Evolutionary conservation across 2,797 vertebrate genomes (phyloP), one percentile per base, ranked within the genome.

Genomic region (Lepidocolaptes lacrymiger): DNA sequence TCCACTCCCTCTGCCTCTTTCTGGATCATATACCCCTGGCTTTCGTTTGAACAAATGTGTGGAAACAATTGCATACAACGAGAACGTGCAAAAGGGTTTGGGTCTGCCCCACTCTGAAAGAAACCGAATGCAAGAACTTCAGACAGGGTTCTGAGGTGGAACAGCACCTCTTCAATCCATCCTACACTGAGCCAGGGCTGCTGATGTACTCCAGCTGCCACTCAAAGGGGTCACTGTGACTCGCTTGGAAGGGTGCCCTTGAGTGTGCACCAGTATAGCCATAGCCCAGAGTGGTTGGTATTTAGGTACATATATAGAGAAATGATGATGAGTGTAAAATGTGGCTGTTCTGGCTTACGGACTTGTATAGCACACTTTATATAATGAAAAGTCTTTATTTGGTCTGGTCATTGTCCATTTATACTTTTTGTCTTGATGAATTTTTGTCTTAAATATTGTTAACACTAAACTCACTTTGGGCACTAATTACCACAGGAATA

Each of bases 241-340:
- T 88, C 15, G 23, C 44, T 30, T 3, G 10, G 34, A 41, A 64
- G 28, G 19, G 15, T 48, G 36, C 20, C 36, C 62, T 37, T 37
- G 36, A 79, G 32, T 26, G 23, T 44, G n/a, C n/a, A 46, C 23
- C 58, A 63, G 18, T 9, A 62, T 0, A 56, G 66, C 51, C 37
- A 27, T 28, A 15, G 2, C 7, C n/a, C 52, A 13, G 28, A 78
- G 14, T 20, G 10, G 48, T 39, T 71, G 67, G n/a, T 39, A 32
- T 73, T 85, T 73, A 58, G 37, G 41, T 39, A 36, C 5, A 14
- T 32, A 1, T 12, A 55, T 82, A 69, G 75, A 44, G 64, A 58
- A 51, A 44, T n/a, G 2, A 88, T 36, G 41, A 73, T 23, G 23
- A 71, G 41, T 66, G 30, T 69, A 85, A 96, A 87, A 89, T 49